Base-by-base conservation (phyloP, 2,888 invertebrate species). In the Diarsia rubi region DNA sequence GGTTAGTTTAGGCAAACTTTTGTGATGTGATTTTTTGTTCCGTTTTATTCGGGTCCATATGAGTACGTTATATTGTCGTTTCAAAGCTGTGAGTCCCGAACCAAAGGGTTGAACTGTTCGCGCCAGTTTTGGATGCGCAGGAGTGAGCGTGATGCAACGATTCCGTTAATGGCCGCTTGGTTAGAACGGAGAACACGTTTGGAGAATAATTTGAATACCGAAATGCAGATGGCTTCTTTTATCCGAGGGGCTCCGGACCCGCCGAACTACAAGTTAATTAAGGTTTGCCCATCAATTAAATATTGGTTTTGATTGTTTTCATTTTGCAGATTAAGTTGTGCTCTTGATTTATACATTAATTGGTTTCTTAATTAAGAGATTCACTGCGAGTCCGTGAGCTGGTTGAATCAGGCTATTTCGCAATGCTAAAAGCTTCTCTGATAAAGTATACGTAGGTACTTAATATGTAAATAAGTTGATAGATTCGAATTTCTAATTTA, bases 1-100 rank as follows among this genome's bases (percentile, higher is more conserved):
- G 95, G 95, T 96, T 95, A 96, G 96, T 95, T 95, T 96, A 96
- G 95, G 95, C 96, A 95, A 96, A 96, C 95, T 95, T 95, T 96
- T 95, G 96, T 96, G 94, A 95, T 94, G 94, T 94, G 93, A 91
- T 95, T 94, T 94, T 95, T 95, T 94, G 93, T 94, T 93, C 91
- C 86, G 85, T 94, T 94, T 95, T 95, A 93, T 95, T 94, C 91
- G 93, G 94, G 92, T 90, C 93, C 94, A 90, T 95, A 95, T 95
- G 95, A 94, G 94, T 93, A 94, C 94, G 93, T 92, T 94, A 93
- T 94, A 93, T 93, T 93, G 93, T 93, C 93, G 94, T 93, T 93
- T 91, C 86, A 89, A 88, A 86, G 87, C 83, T 74, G 84, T 86
- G 86, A 87, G 89, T 90, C 87, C 86, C 83, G 81, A 88, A 88